phyloP scores from a whole-genome alignment of 2,888 invertebrate genomes.

The Clunio marinus region DNA sequence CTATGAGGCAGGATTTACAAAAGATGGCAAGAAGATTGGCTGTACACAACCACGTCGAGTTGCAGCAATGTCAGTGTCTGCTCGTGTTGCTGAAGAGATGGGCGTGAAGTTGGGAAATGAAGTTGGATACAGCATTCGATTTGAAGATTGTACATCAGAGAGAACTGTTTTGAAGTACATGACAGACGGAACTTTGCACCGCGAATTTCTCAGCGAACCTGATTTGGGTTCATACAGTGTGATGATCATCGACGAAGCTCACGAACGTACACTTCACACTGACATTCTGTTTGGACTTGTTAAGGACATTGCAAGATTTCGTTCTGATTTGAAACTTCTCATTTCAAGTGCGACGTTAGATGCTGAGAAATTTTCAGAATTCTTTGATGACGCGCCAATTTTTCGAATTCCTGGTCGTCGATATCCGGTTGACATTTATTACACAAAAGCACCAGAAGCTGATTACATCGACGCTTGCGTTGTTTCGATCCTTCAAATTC shows the following conservation, averaged over 20 bases:
- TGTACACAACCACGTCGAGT: slow-evolving; percentile 97
- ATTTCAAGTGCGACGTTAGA: slow-evolving; percentile 98
- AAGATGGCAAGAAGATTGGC: slow-evolving; percentile 82
- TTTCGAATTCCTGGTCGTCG: slow-evolving; percentile 96
- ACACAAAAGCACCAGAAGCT: slow-evolving; percentile 98
- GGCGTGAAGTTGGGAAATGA: slow-evolving; percentile 90
- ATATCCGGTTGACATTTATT: slow-evolving; percentile 78
- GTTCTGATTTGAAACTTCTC: slow-evolving; percentile 89
- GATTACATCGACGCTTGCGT: slow-evolving; percentile 98
- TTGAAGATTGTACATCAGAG: slow-evolving; percentile 99
- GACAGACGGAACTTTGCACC: slow-evolving; percentile 97
- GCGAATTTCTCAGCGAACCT: slow-evolving; percentile 96
- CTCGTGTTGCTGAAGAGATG: slow-evolving; percentile 97
- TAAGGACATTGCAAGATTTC: slow-evolving; percentile 89
- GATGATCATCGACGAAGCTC: slow-evolving; percentile 99
- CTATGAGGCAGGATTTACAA: slow-evolving; percentile 86
- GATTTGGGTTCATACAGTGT: slow-evolving; percentile 94
- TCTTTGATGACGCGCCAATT: slow-evolving; percentile 98
- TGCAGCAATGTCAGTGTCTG: slow-evolving; percentile 99
- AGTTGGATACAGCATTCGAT: slow-evolving; percentile 87
- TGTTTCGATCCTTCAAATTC: slow-evolving; percentile 96
- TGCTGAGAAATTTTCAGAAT: slow-evolving; percentile 95
- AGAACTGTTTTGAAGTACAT: slow-evolving; percentile 96
- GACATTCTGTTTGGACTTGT: slow-evolving; percentile 97
- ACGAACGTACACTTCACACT: slow-evolving; percentile 96